phyloP scores from a whole-genome alignment of 1,140 invertebrate species.

The Diachasma alloeum region DNA sequence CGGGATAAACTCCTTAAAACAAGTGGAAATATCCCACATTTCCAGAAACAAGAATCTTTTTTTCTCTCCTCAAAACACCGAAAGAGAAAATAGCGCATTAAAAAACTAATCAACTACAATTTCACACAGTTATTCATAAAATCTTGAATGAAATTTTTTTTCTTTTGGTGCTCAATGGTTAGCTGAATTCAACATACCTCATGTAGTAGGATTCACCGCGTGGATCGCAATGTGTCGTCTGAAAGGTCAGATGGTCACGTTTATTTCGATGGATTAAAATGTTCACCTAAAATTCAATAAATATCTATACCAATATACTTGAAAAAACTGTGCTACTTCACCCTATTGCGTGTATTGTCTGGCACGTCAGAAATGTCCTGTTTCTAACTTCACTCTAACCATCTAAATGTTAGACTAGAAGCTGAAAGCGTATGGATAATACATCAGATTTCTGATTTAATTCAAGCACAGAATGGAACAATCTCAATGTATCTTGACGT shows the following conservation, averaged over 20 bases:
- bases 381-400: neutral
- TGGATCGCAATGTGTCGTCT: slow-evolving; percentile 68
- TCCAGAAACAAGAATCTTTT: too few relatives aligned
- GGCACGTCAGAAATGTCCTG: neutral
- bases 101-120: too few relatives aligned
- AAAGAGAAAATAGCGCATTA: too few relatives aligned
- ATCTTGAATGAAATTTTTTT: slow-evolving; percentile 11
- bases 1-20: too few relatives aligned
- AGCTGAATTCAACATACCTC: slow-evolving; percentile 58
- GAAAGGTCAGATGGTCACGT: slow-evolving; percentile 64
- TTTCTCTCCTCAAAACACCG: too few relatives aligned
- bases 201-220: slow-evolving; percentile 68
- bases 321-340: neutral
- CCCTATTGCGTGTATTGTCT: neutral
- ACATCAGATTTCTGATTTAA: neutral
- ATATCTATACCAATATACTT: neutral
- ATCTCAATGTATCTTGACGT: neutral
- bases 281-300: too few relatives aligned
- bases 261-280: neutral
- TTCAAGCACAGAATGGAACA: neutral
- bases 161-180: slow-evolving; percentile 38
- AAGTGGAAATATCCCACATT: too few relatives aligned
- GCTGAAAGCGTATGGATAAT: neutral
- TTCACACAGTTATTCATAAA: neutral
- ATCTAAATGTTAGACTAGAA: neutral